These are phyloP conservation scores for Tetramorium simillimum DNA, from an alignment of 1,140 invertebrate genomes.

Conservation along the genomic window DNA sequence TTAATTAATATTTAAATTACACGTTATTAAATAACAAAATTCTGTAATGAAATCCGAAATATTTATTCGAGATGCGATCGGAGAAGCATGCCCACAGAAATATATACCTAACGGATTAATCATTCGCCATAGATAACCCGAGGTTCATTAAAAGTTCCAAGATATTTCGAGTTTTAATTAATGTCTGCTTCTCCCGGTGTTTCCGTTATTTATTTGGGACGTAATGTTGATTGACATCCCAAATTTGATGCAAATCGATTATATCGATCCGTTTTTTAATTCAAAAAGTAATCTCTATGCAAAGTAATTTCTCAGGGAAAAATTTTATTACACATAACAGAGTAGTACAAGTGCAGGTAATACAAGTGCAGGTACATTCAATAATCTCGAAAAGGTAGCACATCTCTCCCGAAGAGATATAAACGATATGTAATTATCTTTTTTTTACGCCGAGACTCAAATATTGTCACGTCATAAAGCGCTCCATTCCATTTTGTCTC, in stretches of 20 bases:
- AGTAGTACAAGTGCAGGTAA: background rate
- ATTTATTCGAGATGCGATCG: conserved; percentile 39
- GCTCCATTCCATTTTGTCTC: conserved; percentile 24
- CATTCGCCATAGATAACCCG: conserved; percentile 27
- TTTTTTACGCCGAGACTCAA: background rate
- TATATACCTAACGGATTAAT: conserved; percentile 41
- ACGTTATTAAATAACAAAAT: conserved; percentile 52
- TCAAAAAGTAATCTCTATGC: conserved; percentile 40
- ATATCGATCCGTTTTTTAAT: conserved; percentile 25
- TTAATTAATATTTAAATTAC: conserved; percentile 62
- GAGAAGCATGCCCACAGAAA: conserved; percentile 19
- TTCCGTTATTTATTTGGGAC: conserved; percentile 30
- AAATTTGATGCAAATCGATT: conserved; percentile 35
- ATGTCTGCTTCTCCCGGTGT: background rate
- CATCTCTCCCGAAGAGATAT: background rate
- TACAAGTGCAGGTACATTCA: background rate
- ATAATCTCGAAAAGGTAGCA: conserved; percentile 27
- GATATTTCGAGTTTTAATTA: conserved; percentile 61
- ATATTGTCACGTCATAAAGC: conserved; percentile 27
- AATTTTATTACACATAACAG: conserved; percentile 30
- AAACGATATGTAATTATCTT: conserved; percentile 31
- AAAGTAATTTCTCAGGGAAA: conserved; percentile 29
- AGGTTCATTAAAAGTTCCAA: conserved; percentile 52
- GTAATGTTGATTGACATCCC: conserved; percentile 33
- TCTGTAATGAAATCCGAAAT: conserved; percentile 26